Evolutionary conservation across 2,888 invertebrate species (phyloP).

Genomic region (Chorisops tibialis): DNA sequence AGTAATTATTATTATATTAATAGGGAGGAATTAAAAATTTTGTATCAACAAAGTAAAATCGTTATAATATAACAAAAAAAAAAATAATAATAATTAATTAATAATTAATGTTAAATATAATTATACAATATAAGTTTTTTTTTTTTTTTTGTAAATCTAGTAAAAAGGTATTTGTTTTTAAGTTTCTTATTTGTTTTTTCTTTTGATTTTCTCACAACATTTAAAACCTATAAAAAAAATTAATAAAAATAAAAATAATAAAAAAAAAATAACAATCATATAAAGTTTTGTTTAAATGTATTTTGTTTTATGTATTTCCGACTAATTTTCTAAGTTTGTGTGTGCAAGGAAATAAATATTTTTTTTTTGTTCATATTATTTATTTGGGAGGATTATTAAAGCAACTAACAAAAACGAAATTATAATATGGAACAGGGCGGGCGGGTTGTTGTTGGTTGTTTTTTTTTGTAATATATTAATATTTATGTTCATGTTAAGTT

Average conservation of each 20-base stretch:
- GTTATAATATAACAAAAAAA: no score
- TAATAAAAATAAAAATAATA: neutral
- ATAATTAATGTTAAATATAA: neutral
- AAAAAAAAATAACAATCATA: constrained; percentile 14
- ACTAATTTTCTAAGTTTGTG: constrained; percentile 4
- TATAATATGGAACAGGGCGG: constrained; percentile 9
- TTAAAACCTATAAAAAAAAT: constrained; percentile 1
- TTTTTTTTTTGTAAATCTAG: neutral
- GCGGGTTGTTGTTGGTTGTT: constrained; percentile 11
- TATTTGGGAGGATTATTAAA: no score
- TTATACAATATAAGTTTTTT: constrained; percentile 13
- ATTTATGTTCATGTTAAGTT: constrained; percentile 11
- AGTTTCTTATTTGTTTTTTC: constrained; percentile 1
- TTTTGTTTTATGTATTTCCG: neutral
- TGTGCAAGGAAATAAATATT: neutral
- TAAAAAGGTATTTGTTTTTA: neutral
- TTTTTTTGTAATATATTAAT: constrained; percentile 15
- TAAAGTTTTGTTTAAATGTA: neutral
- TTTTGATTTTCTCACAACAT: neutral
- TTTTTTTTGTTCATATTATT: no score
- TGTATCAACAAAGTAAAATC: no score
- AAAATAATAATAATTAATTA: neutral
- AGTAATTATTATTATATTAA: no score
- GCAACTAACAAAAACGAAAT: neutral
- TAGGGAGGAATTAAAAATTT: no score